These are phyloP conservation scores for Brachionus koreanus DNA, from an alignment of 1,140 invertebrate species.

Conservation along the genomic window DNA sequence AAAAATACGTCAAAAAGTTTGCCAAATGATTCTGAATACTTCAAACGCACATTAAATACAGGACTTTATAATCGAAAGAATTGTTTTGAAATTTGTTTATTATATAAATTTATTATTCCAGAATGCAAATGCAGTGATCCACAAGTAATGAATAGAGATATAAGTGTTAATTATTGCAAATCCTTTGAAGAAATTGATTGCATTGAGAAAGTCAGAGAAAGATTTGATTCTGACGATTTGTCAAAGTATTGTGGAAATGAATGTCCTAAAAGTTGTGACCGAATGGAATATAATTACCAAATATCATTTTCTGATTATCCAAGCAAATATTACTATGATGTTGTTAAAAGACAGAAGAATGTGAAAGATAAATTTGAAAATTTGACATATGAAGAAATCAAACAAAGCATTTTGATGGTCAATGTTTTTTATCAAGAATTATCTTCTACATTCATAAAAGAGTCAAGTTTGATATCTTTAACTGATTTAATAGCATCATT, in stretches of 20 bases:
- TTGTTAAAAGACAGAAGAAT: not conserved
- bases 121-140: conserved; percentile 29
- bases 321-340: not conserved
- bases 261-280: not conserved
- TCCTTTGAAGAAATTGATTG: not conserved
- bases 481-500: too few relatives aligned
- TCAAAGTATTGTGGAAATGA: not conserved
- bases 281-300: not conserved
- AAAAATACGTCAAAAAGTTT: not conserved
- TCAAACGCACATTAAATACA: not conserved
- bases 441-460: not conserved
- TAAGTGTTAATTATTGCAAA: not conserved
- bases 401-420: not conserved
- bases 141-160: not conserved
- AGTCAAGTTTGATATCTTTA: too few relatives aligned
- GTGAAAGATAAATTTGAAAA: not conserved
- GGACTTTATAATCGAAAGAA: not conserved
- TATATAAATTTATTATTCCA: not conserved
- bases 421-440: conserved; percentile 17
- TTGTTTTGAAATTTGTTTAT: conserved; percentile 24
- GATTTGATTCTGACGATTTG: not conserved
- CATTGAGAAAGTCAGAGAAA: not conserved
- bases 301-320: not conserved
- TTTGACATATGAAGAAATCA: not conserved
- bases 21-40: not conserved